Conservation (phyloP, 1,140 invertebrate genomes). For the Polypedilum pembai region DNA sequence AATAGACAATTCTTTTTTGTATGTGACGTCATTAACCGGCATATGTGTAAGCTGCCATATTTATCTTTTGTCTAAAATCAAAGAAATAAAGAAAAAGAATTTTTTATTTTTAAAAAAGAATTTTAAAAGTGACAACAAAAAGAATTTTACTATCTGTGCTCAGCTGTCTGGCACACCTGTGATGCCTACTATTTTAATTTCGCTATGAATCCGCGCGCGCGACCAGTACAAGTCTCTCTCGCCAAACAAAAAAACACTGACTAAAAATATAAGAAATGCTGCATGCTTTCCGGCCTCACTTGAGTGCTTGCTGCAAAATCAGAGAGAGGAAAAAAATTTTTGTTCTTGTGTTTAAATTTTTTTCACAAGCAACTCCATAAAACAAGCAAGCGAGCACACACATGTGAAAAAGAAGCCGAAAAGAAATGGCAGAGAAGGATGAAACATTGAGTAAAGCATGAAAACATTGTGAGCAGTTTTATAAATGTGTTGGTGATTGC, state of each 20-base stretch:
- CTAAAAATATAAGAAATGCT: slow-evolving; percentile 26
- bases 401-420: background rate
- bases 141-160: background rate
- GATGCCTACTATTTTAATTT: background rate
- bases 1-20: background rate
- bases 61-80: background rate
- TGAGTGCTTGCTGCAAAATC: background rate
- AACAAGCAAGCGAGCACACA: slow-evolving; percentile 5
- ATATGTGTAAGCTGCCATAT: background rate
- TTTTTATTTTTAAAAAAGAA: background rate
- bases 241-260: slow-evolving; percentile 28
- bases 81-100: background rate
- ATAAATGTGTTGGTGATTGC: background rate
- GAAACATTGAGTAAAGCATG: background rate
- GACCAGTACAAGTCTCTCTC: slow-evolving; percentile 24
- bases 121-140: background rate
- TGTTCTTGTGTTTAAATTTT: no score
- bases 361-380: background rate
- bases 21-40: background rate
- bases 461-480: background rate
- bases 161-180: background rate
- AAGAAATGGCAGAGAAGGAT: background rate
- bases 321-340: background rate
- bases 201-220: slow-evolving; percentile 14
- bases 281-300: slow-evolving; percentile 22